phyloP scores from a whole-genome alignment of 2,888 invertebrate genomes.

The Cordylochernes scorpioides region DNA sequence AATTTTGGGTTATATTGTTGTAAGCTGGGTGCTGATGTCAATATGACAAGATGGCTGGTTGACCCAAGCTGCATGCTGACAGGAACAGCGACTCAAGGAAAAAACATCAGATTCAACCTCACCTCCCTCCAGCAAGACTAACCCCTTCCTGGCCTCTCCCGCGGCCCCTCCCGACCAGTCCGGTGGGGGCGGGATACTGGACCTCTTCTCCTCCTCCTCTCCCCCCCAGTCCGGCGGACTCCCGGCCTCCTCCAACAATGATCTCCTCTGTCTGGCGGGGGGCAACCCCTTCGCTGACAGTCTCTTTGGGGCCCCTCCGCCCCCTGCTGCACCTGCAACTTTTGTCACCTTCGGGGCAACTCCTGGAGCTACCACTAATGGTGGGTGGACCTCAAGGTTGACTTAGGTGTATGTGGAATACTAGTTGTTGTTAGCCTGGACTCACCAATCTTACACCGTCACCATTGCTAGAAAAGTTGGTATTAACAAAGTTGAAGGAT shows the following conservation, averaged over 20 bases:
- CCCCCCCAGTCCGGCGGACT: constrained; percentile 1
- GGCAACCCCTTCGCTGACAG: constrained; percentile 49
- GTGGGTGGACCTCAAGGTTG: too few species aligned
- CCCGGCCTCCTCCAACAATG: constrained; percentile 29
- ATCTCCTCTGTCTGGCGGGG: constrained; percentile 50
- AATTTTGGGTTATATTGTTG: too few species aligned
- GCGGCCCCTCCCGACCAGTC: constrained; percentile 3
- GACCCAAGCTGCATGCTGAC: background rate
- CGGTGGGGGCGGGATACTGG: constrained; percentile 7
- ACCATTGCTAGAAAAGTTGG: too few species aligned
- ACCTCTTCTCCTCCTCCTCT: constrained; percentile 14
- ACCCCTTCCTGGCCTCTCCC: constrained; percentile 11
- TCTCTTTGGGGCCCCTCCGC: constrained; percentile 16
- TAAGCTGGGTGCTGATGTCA: too few species aligned
- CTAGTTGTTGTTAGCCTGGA: too few species aligned
- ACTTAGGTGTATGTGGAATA: too few species aligned
- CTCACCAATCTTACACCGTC: too few species aligned
- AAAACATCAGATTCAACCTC: constrained; percentile 3
- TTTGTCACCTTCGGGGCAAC: constrained; percentile 7
- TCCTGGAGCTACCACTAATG: constrained; percentile 2
- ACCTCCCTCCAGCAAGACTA: constrained; percentile 8
- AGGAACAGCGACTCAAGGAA: constrained; percentile 12
- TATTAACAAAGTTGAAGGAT: too few species aligned
- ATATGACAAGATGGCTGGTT: too few species aligned
- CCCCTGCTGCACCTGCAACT: constrained; percentile 26